Evolutionary conservation across 2,797 vertebrate species (phyloP).

Genomic region (Cuculus canorus): DNA sequence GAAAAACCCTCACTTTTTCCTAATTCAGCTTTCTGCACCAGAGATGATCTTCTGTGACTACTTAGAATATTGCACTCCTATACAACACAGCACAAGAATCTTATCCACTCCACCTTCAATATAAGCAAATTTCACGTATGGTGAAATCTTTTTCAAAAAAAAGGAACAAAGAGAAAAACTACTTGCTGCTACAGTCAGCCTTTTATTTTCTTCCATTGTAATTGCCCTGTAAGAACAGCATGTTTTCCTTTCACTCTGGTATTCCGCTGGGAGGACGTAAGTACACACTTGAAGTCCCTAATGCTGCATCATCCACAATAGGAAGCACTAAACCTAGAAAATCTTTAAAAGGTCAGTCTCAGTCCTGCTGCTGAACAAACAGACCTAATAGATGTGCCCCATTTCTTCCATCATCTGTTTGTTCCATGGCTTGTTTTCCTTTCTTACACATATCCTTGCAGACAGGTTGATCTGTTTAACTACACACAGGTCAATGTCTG

Average conservation of each 20-base stretch:
- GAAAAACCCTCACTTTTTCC: background rate
- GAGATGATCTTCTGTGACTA: background rate
- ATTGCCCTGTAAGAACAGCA: background rate
- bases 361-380: constrained; percentile 13
- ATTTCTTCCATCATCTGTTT: background rate
- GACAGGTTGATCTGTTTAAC: constrained; percentile 2
- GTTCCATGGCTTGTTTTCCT: background rate
- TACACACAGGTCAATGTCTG: background rate
- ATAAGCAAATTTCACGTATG: background rate
- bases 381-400: background rate
- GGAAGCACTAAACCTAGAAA: constrained; percentile 15
- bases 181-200: background rate
- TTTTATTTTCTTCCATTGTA: background rate
- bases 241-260: background rate
- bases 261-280: background rate
- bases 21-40: background rate
- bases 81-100: background rate
- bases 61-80: background rate
- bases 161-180: background rate
- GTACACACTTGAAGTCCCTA: background rate
- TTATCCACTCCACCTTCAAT: background rate
- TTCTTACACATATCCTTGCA: background rate
- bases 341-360: background rate
- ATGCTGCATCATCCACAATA: background rate
- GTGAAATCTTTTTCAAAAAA: background rate